Evolutionary conservation across 2,888 invertebrate species (phyloP).

Genomic region (Eupithecia dodoneata): DNA sequence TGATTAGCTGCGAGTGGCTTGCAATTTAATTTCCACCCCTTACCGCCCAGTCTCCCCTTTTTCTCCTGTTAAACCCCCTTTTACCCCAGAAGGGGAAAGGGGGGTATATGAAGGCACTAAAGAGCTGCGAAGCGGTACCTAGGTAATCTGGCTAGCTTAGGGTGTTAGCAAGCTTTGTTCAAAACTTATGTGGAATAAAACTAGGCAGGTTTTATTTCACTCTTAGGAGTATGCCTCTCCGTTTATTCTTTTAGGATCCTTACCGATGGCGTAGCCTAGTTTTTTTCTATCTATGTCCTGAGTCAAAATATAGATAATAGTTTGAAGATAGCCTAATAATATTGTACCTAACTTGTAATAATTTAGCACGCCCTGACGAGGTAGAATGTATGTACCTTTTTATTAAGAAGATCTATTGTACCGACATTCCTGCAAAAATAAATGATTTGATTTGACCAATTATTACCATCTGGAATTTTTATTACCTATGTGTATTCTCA

Average conservation of each 20-base stretch:
- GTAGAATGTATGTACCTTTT: no score
- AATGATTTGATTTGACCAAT: no score
- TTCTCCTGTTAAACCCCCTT: neutral
- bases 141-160: conserved; percentile 8
- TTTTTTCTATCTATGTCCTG: neutral
- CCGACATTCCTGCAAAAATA: no score
- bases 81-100: neutral
- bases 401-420: no score
- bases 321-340: no score
- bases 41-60: neutral
- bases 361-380: no score
- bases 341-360: no score
- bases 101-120: conserved; percentile 8
- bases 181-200: neutral
- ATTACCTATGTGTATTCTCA: no score
- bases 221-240: neutral
- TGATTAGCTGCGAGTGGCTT: conserved; percentile 30
- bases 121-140: conserved; percentile 10
- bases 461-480: no score
- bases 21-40: conserved; percentile 27
- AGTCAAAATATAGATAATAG: no score
- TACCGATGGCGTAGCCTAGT: neutral
- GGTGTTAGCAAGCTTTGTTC: neutral
- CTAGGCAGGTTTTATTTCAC: neutral
- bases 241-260: neutral